Conservation (phyloP, 2,113 vertebrate genomes). For the Chloroceryle aenea region DNA sequence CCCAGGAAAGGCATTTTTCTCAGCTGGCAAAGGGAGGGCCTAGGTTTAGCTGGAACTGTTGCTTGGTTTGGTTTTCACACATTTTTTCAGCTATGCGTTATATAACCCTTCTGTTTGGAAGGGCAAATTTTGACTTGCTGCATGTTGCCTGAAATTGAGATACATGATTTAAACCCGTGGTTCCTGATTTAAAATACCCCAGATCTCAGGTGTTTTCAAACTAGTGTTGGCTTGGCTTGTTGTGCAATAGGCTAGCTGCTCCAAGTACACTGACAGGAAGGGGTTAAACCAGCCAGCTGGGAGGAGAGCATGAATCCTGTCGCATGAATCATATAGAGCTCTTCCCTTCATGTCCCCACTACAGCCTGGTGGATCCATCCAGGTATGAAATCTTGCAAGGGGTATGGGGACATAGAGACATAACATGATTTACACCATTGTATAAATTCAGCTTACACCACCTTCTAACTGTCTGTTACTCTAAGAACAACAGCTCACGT, state of each 20-base stretch:
- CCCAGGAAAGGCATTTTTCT: neutral
- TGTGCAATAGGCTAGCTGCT: neutral
- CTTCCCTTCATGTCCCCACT: neutral
- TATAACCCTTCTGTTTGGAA: neutral
- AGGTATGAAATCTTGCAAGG: neutral
- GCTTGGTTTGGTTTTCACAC: neutral
- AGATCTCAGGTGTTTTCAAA: neutral
- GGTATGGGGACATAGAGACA: neutral
- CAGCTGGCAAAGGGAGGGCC: neutral
- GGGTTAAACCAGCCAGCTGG: neutral
- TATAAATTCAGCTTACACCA: neutral
- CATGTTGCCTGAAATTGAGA: neutral
- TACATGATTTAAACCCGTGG: neutral
- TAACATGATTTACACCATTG: neutral
- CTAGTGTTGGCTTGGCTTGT: neutral
- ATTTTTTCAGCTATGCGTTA: neutral
- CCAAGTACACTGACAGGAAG: neutral
- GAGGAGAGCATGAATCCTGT: neutral
- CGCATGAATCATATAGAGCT: neutral
- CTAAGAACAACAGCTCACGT: neutral
- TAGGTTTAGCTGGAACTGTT: neutral
- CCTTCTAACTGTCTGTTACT: neutral
- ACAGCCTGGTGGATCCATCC: neutral
- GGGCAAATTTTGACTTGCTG: neutral
- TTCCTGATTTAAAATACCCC: neutral